These are phyloP conservation scores for Bombus pascuorum DNA, from an alignment of 1,140 invertebrate species.

Conservation along the genomic window DNA sequence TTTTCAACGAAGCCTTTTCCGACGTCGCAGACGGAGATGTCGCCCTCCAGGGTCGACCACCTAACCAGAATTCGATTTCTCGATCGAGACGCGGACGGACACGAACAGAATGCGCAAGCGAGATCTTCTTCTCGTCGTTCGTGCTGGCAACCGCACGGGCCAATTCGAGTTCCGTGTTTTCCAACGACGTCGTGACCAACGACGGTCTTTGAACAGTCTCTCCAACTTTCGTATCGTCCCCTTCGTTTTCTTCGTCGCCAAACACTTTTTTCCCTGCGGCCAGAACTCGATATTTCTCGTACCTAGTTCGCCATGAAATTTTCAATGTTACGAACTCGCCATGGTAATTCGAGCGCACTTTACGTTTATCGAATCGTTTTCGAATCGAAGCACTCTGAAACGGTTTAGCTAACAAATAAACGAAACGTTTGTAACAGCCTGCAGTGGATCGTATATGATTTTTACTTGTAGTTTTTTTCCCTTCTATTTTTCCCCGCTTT, in stretches of 20 bases:
- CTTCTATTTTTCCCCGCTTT: not conserved
- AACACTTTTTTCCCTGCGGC: not conserved
- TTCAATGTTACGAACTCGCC: not conserved
- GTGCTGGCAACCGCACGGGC: not conserved
- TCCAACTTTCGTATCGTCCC: conserved; percentile 16
- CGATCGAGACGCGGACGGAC: conserved; percentile 58
- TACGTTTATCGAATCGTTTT: not conserved
- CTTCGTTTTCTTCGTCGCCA: not conserved
- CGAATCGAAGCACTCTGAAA: not conserved
- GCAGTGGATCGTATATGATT: not conserved
- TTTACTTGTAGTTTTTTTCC: not conserved
- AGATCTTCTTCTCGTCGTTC: conserved; percentile 15
- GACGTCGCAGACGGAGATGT: not conserved
- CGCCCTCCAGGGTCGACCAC: conserved; percentile 39
- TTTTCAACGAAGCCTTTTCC: conserved; percentile 29
- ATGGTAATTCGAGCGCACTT: not conserved
- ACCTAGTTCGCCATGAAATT: not conserved
- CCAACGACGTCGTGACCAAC: conserved; percentile 28
- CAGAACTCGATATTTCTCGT: too few relatives aligned
- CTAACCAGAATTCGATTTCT: conserved; percentile 66
- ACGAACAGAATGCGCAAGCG: conserved; percentile 60
- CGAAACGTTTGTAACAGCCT: not conserved
- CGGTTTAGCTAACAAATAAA: not conserved
- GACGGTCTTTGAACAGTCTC: not conserved
- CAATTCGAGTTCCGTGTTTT: conserved; percentile 43